These are phyloP conservation scores for Caenorhabditis parvicauda DNA, from an alignment of 2,888 invertebrate species.

Conservation along the genomic window DNA sequence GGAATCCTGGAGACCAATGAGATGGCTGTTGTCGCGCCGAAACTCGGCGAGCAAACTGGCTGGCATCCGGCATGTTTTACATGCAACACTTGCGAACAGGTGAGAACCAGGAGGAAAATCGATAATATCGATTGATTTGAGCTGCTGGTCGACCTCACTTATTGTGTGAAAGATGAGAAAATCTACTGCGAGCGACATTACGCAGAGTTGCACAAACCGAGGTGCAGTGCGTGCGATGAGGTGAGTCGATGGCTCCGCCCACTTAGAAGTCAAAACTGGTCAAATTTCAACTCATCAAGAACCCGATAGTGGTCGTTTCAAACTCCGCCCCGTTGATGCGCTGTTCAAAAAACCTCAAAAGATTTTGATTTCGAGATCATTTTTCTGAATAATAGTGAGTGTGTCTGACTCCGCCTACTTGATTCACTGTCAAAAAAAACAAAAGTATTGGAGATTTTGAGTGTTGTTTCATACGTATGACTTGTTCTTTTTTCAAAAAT, in stretches of 20 bases:
- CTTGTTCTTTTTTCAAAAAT: too few species aligned
- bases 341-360: too few species aligned
- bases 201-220: conserved; percentile 88
- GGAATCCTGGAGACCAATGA: conserved; percentile 78
- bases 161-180: conserved; percentile 84
- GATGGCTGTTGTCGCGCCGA: conserved; percentile 81
- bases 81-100: conserved; percentile 58
- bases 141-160: conserved; percentile 89
- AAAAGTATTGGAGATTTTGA: too few species aligned
- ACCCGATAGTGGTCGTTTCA: too few species aligned
- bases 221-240: conserved; percentile 96
- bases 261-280: too few species aligned
- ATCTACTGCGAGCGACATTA: conserved; percentile 93
- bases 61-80: conserved; percentile 72
- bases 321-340: too few species aligned
- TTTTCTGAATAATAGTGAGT: too few species aligned
- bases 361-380: too few species aligned
- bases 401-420: too few species aligned
- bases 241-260: conserved; percentile 73
- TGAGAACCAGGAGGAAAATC: conserved; percentile 4
- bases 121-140: conserved; percentile 63
- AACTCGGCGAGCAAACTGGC: conserved; percentile 67
- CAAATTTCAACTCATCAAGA: too few species aligned
- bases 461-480: too few species aligned
- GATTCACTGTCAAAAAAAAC: too few species aligned